Conservation (phyloP, 2,888 invertebrate genomes). For the Nasonovia ribisnigri region DNA sequence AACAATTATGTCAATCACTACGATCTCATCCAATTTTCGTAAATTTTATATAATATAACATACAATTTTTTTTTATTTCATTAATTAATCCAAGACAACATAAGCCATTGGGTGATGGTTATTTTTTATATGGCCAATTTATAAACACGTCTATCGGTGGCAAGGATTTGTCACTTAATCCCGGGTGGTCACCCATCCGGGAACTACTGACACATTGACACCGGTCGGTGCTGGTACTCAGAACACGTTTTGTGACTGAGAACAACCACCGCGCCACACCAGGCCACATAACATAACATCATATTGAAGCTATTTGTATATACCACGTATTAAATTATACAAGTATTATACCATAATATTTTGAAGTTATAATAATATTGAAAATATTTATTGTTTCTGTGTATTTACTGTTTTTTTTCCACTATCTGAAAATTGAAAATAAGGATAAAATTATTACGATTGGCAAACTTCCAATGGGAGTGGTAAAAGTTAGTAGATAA, state of each 20-base stretch:
- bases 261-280: no score
- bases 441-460: background rate
- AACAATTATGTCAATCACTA: no score
- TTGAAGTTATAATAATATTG: background rate
- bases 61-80: no score
- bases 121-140: no score
- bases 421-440: background rate
- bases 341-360: background rate
- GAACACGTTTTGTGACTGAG: no score
- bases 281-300: background rate
- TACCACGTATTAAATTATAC: background rate
- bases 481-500: background rate
- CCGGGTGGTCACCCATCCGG: no score
- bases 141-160: no score
- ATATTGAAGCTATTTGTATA: background rate
- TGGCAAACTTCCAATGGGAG: background rate
- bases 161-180: no score
- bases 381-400: background rate
- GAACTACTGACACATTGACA: no score
- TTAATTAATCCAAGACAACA: no score
- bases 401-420: background rate
- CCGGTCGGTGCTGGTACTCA: no score
- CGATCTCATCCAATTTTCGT: background rate
- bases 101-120: no score
- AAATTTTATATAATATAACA: background rate